Base-by-base conservation (phyloP, 2,797 vertebrate species). In the Lycodopsis pacificus region DNA sequence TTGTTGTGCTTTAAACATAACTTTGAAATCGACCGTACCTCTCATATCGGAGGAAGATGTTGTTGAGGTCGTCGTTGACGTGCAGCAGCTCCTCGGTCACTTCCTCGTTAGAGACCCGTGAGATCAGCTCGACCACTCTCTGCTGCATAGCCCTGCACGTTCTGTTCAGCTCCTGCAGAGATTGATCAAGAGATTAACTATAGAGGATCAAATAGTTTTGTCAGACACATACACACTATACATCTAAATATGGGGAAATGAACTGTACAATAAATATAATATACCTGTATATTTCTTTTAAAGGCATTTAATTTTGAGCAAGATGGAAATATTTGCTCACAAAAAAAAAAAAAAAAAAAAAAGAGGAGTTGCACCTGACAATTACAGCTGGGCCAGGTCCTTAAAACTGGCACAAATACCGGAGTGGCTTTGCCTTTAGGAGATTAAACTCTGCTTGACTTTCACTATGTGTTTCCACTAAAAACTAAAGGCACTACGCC, bases 81-180 rank as follows among this genome's bases (percentile, higher is more conserved):
- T 97, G 97, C 12, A 99, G 93, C 85, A 99, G 94, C 80, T 99
- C 98, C 91, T 98, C 97, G 0, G 98, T 99, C 91, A 99, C 96
- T 85, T 98, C 97, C 92, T 99, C 98, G 0, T 98, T 98, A 77
- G 97, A 97, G 76, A 99, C 96, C 0, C 96, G 92, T 25, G 97
- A 97, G 91, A 99, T 96, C 73, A 99, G 96, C 88, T 98, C 97
- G 22, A 99, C 96, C 3, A 99, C 96, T 76, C 98, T 94, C 87
- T 97, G 97, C 94, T 99, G 98, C 98, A 99, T 99, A 19, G 97
- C 96, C 81, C 97, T 93, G 88, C 98, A 99, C 34, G 98, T 99
- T 88, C 97, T 92, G 95, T 99, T 97, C 82, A 95, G 94, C 79
- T 99, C 98, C 98, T 98, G 78, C 36, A 76, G 1, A 56, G 11